Conservation (phyloP, 1,140 invertebrate species). For the Diachasmimorpha longicaudata region DNA sequence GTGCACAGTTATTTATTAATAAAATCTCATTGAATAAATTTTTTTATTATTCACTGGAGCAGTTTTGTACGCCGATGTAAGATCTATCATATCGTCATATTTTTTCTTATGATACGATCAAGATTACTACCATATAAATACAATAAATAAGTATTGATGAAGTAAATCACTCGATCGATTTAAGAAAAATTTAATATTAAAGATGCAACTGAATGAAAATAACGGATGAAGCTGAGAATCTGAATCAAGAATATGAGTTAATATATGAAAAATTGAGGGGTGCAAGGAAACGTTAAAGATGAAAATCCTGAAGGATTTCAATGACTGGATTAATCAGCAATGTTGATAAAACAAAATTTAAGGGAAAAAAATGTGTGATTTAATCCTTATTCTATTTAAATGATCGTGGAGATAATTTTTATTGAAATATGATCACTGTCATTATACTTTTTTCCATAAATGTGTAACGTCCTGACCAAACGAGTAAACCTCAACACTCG, state of each 20-base stretch:
- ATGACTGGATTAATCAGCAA: constrained; percentile 18
- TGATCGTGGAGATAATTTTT: not conserved
- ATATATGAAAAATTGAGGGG: constrained; percentile 5
- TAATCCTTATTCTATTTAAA: constrained; percentile 23
- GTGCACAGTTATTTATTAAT: not conserved
- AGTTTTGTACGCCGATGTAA: constrained; percentile 43
- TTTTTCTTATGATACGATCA: constrained; percentile 47
- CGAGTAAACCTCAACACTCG: not conserved
- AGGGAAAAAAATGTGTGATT: constrained; percentile 19
- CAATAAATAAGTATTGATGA: constrained; percentile 33
- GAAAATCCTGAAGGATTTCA: constrained; percentile 1
- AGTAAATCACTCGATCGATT: constrained; percentile 23
- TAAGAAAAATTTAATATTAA: constrained; percentile 10
- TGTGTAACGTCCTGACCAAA: constrained; percentile 10
- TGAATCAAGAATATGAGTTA: not conserved
- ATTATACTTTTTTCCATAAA: not conserved
- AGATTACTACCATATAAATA: constrained; percentile 28
- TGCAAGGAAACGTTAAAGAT: constrained; percentile 20
- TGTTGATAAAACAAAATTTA: constrained; percentile 14
- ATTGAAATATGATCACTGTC: too few relatives aligned
- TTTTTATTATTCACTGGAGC: constrained; percentile 13
- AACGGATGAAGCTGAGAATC: not conserved
- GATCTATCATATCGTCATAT: constrained; percentile 59
- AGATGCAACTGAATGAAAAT: not conserved
- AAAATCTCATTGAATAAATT: not conserved